These are phyloP conservation scores for Orius insidiosus DNA, from an alignment of 1,140 invertebrate genomes.

Conservation along the genomic window DNA sequence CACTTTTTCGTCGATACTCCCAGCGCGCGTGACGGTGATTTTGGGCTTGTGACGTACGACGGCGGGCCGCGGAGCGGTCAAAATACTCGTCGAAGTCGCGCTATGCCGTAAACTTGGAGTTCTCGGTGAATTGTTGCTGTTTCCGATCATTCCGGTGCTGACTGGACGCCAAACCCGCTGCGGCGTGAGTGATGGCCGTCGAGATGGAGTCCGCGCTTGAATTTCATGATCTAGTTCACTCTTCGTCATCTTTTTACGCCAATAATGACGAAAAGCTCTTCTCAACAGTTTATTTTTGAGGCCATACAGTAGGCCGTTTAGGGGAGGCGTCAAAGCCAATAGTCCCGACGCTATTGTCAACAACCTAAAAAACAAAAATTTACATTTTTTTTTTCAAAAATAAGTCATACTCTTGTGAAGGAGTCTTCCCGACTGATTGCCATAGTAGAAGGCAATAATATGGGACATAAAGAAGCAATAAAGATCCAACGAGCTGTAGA, in stretches of 20 bases:
- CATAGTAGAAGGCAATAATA: conserved; percentile 54
- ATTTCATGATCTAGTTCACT: conserved; percentile 55
- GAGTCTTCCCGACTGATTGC: conserved; percentile 27
- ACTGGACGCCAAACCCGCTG: conserved; percentile 25
- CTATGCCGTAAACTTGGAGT: conserved; percentile 4
- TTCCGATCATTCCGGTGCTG: conserved; percentile 1
- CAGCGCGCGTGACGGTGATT: conserved; percentile 7
- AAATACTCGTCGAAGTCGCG: conserved; percentile 9
- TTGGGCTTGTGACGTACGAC: conserved; percentile 4
- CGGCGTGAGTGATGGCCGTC: conserved; percentile 48
- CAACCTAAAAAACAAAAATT: conserved; percentile 22
- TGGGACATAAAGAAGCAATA: conserved; percentile 52
- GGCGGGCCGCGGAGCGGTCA: background rate
- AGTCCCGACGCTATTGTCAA: conserved; percentile 36
- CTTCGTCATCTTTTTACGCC: conserved; percentile 61
- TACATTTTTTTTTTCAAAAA: background rate
- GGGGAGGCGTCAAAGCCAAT: conserved; percentile 45
- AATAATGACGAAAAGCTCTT: conserved; percentile 57
- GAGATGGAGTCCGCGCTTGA: conserved; percentile 55
- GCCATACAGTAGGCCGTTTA: conserved; percentile 61
- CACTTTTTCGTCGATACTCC: background rate
- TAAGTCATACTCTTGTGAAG: conserved; percentile 6
- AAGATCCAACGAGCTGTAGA: conserved; percentile 40
- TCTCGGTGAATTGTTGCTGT: background rate
- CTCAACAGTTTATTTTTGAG: conserved; percentile 49